Percentiles rank a stretch among this genome's conserved stretches.
Conservation (phyloP, 2,113 vertebrate species). For the Poeciliopsis turrubarensis region DNA sequence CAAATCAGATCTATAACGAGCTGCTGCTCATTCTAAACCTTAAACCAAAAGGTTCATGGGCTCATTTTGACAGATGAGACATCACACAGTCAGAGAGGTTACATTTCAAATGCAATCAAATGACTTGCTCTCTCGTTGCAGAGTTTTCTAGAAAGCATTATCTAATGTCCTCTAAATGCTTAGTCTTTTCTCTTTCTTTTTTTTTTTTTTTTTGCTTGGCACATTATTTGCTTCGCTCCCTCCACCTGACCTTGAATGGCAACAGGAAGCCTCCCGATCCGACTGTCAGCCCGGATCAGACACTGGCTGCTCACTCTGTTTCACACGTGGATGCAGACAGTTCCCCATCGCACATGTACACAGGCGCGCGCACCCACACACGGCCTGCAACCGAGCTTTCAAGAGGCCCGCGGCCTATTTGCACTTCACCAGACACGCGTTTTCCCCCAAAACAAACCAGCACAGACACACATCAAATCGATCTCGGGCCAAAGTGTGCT, state of each 20-base stretch:
- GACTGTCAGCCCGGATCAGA: conserved; percentile 68
- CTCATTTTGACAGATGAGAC: neutral
- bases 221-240: conserved; percentile 38
- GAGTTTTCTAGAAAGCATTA: too few relatives aligned
- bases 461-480: conserved; percentile 6
- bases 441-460: conserved; percentile 4
- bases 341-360: conserved; percentile 14
- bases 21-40: neutral
- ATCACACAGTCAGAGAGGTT: neutral
- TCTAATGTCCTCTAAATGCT: neutral
- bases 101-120: neutral
- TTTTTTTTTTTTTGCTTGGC: conserved; percentile 27
- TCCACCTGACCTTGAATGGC: conserved; percentile 64
- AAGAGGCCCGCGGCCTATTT: conserved; percentile 40
- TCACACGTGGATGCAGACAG: conserved; percentile 56
- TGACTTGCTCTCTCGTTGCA: neutral
- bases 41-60: conserved; percentile 2
- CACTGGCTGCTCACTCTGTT: conserved; percentile 58
- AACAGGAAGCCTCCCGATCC: conserved; percentile 58
- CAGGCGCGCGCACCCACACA: neutral
- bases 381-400: conserved; percentile 1
- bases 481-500: conserved; percentile 3
- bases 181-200: neutral
- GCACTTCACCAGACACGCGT: conserved; percentile 23
- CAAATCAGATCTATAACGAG: conserved; percentile 19